Conservation (phyloP, 2,888 invertebrate species). For the Parnassius orleans region DNA sequence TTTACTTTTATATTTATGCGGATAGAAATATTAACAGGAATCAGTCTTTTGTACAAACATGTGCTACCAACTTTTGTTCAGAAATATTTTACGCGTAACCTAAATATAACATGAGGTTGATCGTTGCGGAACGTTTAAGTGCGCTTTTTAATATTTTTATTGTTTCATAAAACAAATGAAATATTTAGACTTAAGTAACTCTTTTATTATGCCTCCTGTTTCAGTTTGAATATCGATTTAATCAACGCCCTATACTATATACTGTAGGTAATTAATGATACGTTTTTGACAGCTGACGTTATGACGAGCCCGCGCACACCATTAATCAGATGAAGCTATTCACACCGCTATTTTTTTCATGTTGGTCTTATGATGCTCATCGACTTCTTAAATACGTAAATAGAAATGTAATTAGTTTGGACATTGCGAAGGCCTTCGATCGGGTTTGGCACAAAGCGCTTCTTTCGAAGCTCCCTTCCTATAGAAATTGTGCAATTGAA, state of each 20-base stretch:
- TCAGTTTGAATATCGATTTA: constrained; percentile 24
- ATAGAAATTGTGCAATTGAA: too few relatives aligned
- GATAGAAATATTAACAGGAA: too few relatives aligned
- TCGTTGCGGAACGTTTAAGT: too few relatives aligned
- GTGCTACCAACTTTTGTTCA: too few relatives aligned
- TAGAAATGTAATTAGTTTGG: constrained; percentile 18
- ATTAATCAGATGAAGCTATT: constrained; percentile 38
- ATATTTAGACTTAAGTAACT: constrained; percentile 11
- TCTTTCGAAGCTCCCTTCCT: too few relatives aligned
- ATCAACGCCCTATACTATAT: constrained; percentile 22
- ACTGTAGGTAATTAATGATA: constrained; percentile 34
- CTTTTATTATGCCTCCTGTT: constrained; percentile 11
- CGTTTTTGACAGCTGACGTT: constrained; percentile 38
- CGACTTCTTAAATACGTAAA: constrained; percentile 20
- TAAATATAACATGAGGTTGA: too few relatives aligned
- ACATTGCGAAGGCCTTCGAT: too few relatives aligned
- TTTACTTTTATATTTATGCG: too few relatives aligned
- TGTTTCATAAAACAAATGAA: constrained; percentile 3
- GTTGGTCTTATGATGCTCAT: constrained; percentile 14
- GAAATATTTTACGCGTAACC: too few relatives aligned
- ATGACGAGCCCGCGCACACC: constrained; percentile 34
- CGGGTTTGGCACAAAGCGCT: too few relatives aligned
- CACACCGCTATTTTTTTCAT: constrained; percentile 31
- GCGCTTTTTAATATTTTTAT: too few relatives aligned
- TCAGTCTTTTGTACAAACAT: too few relatives aligned